These are phyloP conservation scores for Diarsia dahlii DNA, from an alignment of 2,888 invertebrate species.

Conservation along the genomic window DNA sequence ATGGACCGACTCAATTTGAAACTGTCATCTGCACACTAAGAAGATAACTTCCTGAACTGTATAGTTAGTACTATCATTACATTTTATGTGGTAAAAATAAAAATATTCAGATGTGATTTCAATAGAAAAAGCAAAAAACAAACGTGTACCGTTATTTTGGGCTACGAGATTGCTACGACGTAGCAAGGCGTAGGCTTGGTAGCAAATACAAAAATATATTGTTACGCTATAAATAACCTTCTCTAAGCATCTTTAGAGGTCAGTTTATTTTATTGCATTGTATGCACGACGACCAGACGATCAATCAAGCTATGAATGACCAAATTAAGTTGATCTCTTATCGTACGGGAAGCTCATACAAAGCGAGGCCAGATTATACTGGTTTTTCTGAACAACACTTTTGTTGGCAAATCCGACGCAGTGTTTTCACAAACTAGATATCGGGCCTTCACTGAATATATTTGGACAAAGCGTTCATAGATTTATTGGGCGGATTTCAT, in stretches of 20 bases:
- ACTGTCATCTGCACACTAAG: no score
- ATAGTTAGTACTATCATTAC: no score
- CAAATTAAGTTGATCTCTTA: no score
- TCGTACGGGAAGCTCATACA: no score
- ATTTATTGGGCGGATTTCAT: constrained; percentile 1
- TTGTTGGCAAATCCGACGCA: not conserved
- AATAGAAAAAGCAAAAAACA: not conserved
- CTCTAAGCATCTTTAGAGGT: not conserved
- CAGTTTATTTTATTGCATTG: not conserved
- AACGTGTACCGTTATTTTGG: not conserved
- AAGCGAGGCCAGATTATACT: no score
- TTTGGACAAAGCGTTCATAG: constrained; percentile 3
- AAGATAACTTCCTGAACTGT: no score
- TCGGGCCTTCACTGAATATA: not conserved
- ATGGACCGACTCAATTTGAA: no score
- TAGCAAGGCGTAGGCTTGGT: not conserved
- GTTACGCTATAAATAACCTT: not conserved
- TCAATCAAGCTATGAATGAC: no score
- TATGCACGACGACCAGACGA: not conserved
- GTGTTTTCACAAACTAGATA: not conserved
- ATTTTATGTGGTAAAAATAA: no score
- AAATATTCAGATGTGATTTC: constrained; percentile 2
- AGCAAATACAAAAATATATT: not conserved
- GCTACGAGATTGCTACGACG: constrained; percentile 33
- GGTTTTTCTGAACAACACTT: not conserved